Evolutionary conservation across 2,888 invertebrate genomes (phyloP), one percentile per base, ranked within the genome.

Genomic region (Drosophila neonasuta): DNA sequence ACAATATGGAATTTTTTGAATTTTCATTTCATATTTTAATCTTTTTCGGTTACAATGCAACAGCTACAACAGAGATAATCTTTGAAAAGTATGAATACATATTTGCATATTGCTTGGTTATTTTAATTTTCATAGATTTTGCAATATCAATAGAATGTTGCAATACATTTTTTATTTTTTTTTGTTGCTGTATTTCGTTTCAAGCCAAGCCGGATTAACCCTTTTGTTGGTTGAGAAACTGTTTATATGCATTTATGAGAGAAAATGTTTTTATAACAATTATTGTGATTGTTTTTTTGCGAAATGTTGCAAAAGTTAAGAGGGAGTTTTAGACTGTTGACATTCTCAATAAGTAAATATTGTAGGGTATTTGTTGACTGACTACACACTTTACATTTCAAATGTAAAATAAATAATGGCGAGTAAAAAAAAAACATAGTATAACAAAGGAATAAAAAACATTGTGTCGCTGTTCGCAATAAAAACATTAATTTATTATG

Each of bases 341-440:
- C 5, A 34, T 10, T 11, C 6, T 5, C 4, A 1, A 36, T n/a
- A 11, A 2, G 10, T 36, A 36, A 24, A 24, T 24, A 24, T 24
- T 6, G 24, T 24, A 24, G 24, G 24, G 24, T 24, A 24, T 24
- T 24, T 24, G 0, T 24, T 24, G 24, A 24, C 24, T 24, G 24
- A 17, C 46, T 29, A 34, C n/a, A n/a, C 48, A 57, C 24, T 48
- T 15, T 24, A 57, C 29, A 20, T 50, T 73, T 62, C 41, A 81
- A 73, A 83, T 83, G 54, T 65, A 65, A 55, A 61, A 77, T 64
- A 86, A 83, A 80, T 66, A 74, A 15, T 41, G 5, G n/a, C 36
- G 36, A 41, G 1, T 8, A 15, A 13, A 15, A 13, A 13, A 39
- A 68, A 59, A 71, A 55, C 45, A 20, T 48, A 9, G 24, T 15